These are phyloP conservation scores for Penaeus monodon DNA, from an alignment of 2,888 invertebrate genomes.

Conservation along the genomic window DNA sequence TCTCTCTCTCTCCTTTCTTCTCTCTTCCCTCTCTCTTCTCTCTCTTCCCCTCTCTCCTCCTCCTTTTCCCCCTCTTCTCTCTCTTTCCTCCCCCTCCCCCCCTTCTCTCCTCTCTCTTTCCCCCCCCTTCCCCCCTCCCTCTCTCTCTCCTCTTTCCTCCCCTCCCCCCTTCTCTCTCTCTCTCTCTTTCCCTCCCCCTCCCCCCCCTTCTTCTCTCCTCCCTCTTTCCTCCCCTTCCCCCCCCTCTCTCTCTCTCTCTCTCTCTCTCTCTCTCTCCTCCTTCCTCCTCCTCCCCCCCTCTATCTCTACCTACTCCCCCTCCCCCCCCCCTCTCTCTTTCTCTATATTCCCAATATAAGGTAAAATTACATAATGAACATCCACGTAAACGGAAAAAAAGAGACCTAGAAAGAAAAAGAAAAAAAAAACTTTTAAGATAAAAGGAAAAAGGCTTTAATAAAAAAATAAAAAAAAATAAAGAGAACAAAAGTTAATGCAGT, in stretches of 20 bases:
- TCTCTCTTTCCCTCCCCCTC: neutral
- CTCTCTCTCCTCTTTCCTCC: neutral
- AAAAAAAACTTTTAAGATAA: too few relatives aligned
- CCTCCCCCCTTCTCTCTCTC: neutral
- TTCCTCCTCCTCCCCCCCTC: neutral
- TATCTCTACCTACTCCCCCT: neutral
- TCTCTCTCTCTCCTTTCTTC: neutral
- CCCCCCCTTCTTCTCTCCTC: too few relatives aligned
- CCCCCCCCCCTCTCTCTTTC: neutral
- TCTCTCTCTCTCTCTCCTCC: neutral
- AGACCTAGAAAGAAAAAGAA: too few relatives aligned
- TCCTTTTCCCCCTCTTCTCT: neutral
- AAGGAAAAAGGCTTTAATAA: too few relatives aligned
- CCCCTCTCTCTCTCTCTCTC: neutral
- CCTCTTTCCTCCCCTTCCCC: too few relatives aligned
- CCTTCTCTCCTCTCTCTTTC: neutral
- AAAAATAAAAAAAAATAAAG: too few relatives aligned
- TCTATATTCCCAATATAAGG: neutral
- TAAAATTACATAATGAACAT: too few relatives aligned
- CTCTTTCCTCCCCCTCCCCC: neutral
- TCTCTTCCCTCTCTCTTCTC: neutral
- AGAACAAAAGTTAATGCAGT: too few relatives aligned
- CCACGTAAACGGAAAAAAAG: too few relatives aligned
- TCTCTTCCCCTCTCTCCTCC: neutral
- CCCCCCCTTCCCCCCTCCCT: fast-evolving